Percentiles rank a stretch among this genome's conserved stretches.
phyloP scores from a whole-genome alignment of 2,888 invertebrate species.

The Rutpela maculata region DNA sequence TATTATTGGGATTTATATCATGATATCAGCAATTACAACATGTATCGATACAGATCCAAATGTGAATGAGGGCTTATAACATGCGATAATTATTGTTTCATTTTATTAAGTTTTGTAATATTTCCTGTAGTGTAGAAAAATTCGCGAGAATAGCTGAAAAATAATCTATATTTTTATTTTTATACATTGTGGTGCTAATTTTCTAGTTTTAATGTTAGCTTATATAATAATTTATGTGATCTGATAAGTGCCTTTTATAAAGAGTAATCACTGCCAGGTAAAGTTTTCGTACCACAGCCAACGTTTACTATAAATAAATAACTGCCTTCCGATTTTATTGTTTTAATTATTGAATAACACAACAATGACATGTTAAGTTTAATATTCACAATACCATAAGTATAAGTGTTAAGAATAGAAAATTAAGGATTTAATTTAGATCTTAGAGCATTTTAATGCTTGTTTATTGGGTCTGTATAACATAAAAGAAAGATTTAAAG shows the following conservation, averaged over 20 bases:
- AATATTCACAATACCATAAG: no score
- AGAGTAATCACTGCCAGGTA: conserved; percentile 53
- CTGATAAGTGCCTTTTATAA: conserved; percentile 44
- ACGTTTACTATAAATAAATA: conserved; percentile 29
- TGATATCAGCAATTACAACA: no score
- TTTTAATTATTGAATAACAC: neutral
- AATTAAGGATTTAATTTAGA: no score
- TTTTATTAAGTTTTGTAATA: conserved; percentile 9
- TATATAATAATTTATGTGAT: conserved; percentile 50
- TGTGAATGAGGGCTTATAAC: no score
- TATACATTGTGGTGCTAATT: conserved; percentile 35
- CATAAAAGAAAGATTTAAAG: no score
- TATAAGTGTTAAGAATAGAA: no score
- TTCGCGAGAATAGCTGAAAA: neutral
- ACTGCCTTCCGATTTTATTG: conserved; percentile 8
- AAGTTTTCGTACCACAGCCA: neutral
- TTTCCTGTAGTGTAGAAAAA: conserved; percentile 13
- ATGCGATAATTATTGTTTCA: neutral
- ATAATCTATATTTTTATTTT: conserved; percentile 19
- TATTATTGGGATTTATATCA: no score
- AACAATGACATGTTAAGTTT: no score
- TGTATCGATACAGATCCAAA: no score
- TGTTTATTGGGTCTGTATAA: no score
- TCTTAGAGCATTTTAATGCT: no score
- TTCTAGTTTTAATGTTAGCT: conserved; percentile 31